Base-by-base conservation (phyloP, 2,888 invertebrate genomes). In the Kryphioiulus occultus region DNA sequence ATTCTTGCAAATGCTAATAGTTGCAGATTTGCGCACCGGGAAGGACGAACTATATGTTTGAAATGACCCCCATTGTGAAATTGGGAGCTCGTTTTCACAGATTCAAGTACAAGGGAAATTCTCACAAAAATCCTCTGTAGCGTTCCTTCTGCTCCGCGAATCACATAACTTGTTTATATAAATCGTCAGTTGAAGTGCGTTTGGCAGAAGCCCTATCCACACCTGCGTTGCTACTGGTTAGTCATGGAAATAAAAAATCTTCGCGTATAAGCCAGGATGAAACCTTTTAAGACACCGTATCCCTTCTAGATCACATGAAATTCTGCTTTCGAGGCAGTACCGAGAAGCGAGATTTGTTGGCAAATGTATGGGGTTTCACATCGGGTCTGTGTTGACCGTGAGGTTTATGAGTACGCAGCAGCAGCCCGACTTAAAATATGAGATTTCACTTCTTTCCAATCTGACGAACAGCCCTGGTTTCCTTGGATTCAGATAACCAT, bases 401-500 rank as follows among this genome's bases (percentile, higher is more conserved):
- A 68, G 68, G 68, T 68, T 68, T 68, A 68, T 68, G 68, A 26
- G n/a, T 26, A 68, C 68, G 22, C 68, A 68, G 68, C 68, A 68
- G 68, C 68, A 10, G 5, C 0, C 22, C 68, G 22, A 68, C 68
- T 68, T 26, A 68, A 68, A 68, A 68, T 68, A 68, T 26, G 68
- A 68, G 68, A 68, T 22, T 68, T 68, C 68, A 68, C 68, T 68
- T 68, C 12, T 68, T 68, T 26, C n/a, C 22, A 22, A 47, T 47
- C 47, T 47, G 47, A 17, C 15, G 17, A 12, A 17, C 68, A 4
- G 26, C 22, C 26, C 22, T 68, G 68, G 4, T 68, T 68, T 22
- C 26, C 26, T 68, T 1, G 26, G 68, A 68, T 68, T 68, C 26
- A 68, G 68, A 68, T 68, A 68, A 68, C 68, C 26, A 68, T 59